Evolutionary conservation across 2,888 invertebrate species (phyloP).

Genomic region (Agonopterix heracliana): DNA sequence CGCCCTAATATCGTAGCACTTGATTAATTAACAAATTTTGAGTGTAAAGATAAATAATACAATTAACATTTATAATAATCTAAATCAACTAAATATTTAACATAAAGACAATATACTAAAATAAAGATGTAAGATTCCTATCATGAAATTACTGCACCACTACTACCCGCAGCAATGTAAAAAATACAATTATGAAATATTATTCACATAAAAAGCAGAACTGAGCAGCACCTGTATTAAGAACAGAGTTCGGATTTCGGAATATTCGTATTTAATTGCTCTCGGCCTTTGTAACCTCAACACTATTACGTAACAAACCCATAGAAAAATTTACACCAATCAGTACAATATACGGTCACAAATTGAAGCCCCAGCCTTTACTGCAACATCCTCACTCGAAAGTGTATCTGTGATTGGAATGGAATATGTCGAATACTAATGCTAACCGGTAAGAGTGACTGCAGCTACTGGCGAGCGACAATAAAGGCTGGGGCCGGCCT

Average conservation of each 20-base stretch:
- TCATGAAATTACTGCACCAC: conserved; percentile 44
- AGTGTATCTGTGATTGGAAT: conserved; percentile 10
- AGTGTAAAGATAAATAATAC: conserved; percentile 73
- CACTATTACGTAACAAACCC: conserved; percentile 62
- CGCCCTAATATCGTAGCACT: conserved; percentile 36
- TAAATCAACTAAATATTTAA: conserved; percentile 72
- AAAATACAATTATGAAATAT: conserved; percentile 18
- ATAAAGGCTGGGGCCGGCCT: conserved; percentile 60
- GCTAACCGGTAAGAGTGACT: not conserved
- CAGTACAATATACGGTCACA: conserved; percentile 58
- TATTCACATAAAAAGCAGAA: conserved; percentile 28
- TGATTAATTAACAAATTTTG: conserved; percentile 53
- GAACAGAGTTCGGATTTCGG: conserved; percentile 30
- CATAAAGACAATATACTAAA: conserved; percentile 62
- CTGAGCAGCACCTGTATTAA: conserved; percentile 52
- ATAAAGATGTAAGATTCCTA: conserved; percentile 54
- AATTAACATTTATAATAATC: conserved; percentile 62
- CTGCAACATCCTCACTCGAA: conserved; percentile 18
- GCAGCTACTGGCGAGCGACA: conserved; percentile 17
- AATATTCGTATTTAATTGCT: conserved; percentile 31
- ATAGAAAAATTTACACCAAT: conserved; percentile 74
- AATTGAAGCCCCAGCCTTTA: conserved; percentile 59
- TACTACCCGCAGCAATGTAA: conserved; percentile 21
- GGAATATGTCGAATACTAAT: conserved; percentile 12
- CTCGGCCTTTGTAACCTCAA: conserved; percentile 32